Evolutionary conservation across 1,140 invertebrate genomes (phyloP).

Genomic region (Pantala flavescens): DNA sequence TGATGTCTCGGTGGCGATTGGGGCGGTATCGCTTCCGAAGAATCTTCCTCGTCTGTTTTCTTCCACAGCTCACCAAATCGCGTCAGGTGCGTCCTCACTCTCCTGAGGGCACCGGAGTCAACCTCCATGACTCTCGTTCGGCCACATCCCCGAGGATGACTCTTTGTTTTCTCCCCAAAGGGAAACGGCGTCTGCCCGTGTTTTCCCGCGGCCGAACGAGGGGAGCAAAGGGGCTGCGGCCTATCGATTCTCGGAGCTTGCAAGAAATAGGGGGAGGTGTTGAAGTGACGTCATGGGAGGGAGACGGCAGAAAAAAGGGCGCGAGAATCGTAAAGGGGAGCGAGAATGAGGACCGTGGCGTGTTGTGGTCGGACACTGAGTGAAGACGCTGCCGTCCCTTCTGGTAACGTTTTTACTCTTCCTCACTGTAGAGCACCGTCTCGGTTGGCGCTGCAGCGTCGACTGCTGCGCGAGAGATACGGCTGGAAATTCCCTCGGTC

Average conservation of each 20-base stretch:
- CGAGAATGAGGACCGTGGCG: too few species aligned
- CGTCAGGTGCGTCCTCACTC: neutral
- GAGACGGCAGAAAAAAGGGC: neutral
- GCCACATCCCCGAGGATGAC: too few species aligned
- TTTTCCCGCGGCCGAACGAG: neutral
- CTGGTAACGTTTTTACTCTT: too few species aligned
- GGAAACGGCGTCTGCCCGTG: neutral
- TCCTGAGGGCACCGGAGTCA: neutral
- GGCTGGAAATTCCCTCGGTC: too few species aligned
- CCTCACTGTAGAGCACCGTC: too few species aligned
- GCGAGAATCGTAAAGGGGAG: neutral
- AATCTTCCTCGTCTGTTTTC: neutral
- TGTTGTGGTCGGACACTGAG: too few species aligned
- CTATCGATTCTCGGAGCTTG: neutral
- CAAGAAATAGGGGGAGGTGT: neutral
- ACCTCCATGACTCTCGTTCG: neutral
- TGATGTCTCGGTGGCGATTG: neutral
- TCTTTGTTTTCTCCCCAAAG: neutral
- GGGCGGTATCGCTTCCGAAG: neutral
- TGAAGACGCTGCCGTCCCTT: too few species aligned
- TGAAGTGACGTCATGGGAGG: neutral
- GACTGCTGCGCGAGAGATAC: too few species aligned
- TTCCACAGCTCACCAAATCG: neutral
- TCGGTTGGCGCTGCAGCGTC: too few species aligned
- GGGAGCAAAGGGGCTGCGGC: neutral